phyloP scores from a whole-genome alignment of 2,888 invertebrate species.

The Sthenelais limicola region DNA sequence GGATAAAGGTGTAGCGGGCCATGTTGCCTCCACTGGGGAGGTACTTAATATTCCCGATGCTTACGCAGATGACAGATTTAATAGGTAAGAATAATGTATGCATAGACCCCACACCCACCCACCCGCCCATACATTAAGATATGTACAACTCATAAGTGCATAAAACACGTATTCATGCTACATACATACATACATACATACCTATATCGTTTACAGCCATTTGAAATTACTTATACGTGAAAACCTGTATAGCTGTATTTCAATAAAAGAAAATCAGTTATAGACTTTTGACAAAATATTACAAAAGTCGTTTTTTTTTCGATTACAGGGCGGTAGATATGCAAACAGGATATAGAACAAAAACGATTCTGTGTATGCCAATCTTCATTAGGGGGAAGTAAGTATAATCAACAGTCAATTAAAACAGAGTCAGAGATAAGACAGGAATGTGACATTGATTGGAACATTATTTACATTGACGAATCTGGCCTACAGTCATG shows the following conservation, averaged over 20 bases:
- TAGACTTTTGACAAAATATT: no score
- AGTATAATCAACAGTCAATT: slow-evolving; percentile 45
- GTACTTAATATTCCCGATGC: slow-evolving; percentile 86
- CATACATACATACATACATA: no score
- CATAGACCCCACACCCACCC: neutral
- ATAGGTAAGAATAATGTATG: slow-evolving; percentile 71
- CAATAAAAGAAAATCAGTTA: no score
- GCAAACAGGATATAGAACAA: slow-evolving; percentile 77
- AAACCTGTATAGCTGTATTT: no score
- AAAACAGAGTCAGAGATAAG: neutral
- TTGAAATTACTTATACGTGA: no score
- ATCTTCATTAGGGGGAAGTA: slow-evolving; percentile 83
- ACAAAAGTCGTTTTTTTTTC: slow-evolving; percentile 17
- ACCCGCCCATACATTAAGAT: no score
- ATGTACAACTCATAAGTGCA: no score
- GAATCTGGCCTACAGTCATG: no score
- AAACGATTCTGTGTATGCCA: slow-evolving; percentile 88
- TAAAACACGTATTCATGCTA: no score
- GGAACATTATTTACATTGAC: slow-evolving; percentile 1
- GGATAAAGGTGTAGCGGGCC: slow-evolving; percentile 84
- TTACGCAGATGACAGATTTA: slow-evolving; percentile 84
- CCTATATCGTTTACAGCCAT: no score
- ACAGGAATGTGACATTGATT: neutral
- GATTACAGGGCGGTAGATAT: slow-evolving; percentile 73
- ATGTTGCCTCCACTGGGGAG: slow-evolving; percentile 85